Percentiles rank a stretch among this genome's conserved stretches.
Evolutionary conservation across 2,888 invertebrate genomes (phyloP).

Genomic region (Dryocosmus kuriphilus): DNA sequence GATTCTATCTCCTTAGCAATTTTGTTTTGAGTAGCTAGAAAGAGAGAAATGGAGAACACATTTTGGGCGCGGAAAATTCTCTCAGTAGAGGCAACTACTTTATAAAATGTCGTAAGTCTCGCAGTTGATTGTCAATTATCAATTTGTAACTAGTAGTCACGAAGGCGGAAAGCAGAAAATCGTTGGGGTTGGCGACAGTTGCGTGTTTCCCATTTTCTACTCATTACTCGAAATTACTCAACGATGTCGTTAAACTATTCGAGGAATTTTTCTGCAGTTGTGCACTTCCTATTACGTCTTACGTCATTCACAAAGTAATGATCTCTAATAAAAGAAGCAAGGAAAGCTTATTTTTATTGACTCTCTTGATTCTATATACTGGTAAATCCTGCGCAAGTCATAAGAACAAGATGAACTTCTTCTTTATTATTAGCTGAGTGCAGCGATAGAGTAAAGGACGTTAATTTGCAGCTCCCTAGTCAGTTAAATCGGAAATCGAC

Average conservation of each 20-base stretch:
- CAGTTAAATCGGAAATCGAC: conserved; percentile 15
- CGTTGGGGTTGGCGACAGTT: conserved; percentile 43
- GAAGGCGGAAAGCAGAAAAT: conserved; percentile 27
- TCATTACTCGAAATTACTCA: conserved; percentile 57
- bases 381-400: background rate
- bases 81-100: background rate
- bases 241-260: conserved; percentile 36
- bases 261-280: conserved; percentile 37
- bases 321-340: background rate
- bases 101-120: background rate
- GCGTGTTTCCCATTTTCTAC: conserved; percentile 55
- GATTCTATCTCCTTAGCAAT: background rate
- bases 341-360: background rate
- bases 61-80: background rate
- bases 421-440: background rate
- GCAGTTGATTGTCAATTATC: conserved; percentile 10
- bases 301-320: background rate
- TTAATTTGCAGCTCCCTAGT: background rate
- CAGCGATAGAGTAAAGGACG: background rate
- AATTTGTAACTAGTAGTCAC: conserved; percentile 29
- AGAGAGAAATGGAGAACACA: background rate
- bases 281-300: conserved; percentile 24
- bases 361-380: background rate
- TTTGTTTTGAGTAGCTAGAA: background rate
- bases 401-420: background rate